These are phyloP conservation scores for Sinocyclocheilus maitianheensis DNA, from an alignment of 2,113 vertebrate genomes.

Conservation along the genomic window DNA sequence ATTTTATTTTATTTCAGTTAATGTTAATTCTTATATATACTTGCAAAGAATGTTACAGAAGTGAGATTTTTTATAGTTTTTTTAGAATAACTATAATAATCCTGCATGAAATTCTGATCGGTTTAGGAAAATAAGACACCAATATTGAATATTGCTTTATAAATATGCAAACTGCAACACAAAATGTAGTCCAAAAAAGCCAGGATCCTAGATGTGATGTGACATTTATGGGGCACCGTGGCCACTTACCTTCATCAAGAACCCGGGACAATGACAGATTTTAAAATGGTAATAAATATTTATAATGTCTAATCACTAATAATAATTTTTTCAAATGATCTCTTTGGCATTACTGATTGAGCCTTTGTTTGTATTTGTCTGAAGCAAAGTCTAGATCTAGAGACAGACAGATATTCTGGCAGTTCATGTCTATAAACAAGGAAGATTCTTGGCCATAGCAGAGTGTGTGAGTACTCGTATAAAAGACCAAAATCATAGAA, in stretches of 20 bases:
- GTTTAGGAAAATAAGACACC: neutral
- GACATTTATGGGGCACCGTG: neutral
- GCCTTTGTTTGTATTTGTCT: neutral
- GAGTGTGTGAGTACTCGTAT: neutral
- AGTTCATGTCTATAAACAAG: neutral
- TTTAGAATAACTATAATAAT: no score
- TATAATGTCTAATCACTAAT: neutral
- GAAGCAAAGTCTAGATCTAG: neutral
- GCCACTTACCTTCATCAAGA: neutral
- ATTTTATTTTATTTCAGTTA: neutral
- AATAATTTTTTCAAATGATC: neutral
- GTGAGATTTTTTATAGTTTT: no score
- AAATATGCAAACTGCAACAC: neutral
- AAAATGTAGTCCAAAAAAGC: neutral
- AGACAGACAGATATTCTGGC: neutral
- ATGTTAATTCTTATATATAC: neutral
- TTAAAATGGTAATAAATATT: neutral
- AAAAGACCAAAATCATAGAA: neutral
- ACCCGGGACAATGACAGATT: neutral
- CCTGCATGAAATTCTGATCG: no score
- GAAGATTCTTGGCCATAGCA: neutral
- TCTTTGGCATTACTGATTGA: neutral
- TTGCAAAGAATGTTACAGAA: no score
- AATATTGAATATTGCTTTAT: neutral
- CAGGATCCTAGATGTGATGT: neutral